Base-by-base conservation (phyloP, 2,113 vertebrate genomes). In the Arothron firmamentum region DNA sequence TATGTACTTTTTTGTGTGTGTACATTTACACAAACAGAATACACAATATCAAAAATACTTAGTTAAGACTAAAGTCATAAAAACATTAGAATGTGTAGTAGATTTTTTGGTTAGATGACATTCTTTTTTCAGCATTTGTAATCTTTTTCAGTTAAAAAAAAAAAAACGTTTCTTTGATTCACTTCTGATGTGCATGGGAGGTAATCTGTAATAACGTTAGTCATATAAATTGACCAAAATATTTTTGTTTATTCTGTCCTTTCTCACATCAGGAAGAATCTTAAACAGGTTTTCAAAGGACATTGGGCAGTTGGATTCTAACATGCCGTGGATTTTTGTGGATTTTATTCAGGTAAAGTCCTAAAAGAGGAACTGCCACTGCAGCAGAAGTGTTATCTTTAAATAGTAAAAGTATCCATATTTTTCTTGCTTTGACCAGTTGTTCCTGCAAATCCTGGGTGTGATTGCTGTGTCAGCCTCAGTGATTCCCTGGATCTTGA, bases 401-500 rank as follows among this genome's bases (percentile, higher is more conserved):
- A 16, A 17, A 45, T 16, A 17, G 10, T 17, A 15, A 45, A 45
- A 45, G 12, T 45, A 15, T 43, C 17, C 43, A 45, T 14, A 43
- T 43, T 28, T 71, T 38, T 13, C 28, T 20, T 15, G 41, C 23
- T 71, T 5, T 31, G 13, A n/a, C 18, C 83, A 96, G 95, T 84
- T 90, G 7, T 86, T 92, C 58, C 90, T 97, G 6, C 91, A 93
- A 80, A 92, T 97, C 50, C 3, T 89, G 2, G 88, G 92, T 0
- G 92, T 94, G 61, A 77, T 97, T 1, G 81, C 86, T 0, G 92
- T 97, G 70, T 90, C 94, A 0, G 82, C 92, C 1, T 86, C 91
- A 0, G 90, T 95, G 61, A 94, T 96, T 65, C 95, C 94, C 25
- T 94, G 93, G 93, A 92, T 96, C 56, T 80, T 92, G 15, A 86